Evolutionary conservation across 2,888 invertebrate genomes (phyloP).

Genomic region (Merodon equestris): DNA sequence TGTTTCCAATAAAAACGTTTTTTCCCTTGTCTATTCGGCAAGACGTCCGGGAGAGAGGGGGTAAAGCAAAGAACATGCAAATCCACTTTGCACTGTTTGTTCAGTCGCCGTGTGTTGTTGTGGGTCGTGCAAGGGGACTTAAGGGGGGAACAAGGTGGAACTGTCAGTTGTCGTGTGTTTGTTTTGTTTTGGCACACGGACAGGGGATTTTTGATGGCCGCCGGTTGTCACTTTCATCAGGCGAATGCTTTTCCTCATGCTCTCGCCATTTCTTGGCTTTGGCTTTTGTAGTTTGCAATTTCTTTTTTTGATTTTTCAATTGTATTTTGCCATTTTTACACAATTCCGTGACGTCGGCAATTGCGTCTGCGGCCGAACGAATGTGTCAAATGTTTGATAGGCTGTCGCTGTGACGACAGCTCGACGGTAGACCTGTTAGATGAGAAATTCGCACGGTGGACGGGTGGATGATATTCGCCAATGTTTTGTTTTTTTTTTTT

Average conservation of each 20-base stretch:
- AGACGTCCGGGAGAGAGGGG: too few species aligned
- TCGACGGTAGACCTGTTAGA: too few species aligned
- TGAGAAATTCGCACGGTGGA: too few species aligned
- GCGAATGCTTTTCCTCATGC: slow-evolving; percentile 15
- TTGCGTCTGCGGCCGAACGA: background rate
- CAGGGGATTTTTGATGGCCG: slow-evolving; percentile 50
- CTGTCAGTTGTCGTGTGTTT: slow-evolving; percentile 4
- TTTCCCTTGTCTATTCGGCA: background rate
- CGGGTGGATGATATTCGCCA: too few species aligned
- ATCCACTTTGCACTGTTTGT: slow-evolving; percentile 27
- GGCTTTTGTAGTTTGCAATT: background rate
- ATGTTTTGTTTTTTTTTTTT: too few species aligned
- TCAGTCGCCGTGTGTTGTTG: background rate
- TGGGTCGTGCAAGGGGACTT: too few species aligned
- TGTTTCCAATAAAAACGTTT: background rate
- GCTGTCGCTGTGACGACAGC: too few species aligned
- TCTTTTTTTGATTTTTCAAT: slow-evolving; percentile 35
- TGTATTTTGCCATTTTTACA: too few species aligned
- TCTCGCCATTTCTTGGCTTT: background rate
- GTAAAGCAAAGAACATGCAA: slow-evolving; percentile 13
- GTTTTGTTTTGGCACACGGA: slow-evolving; percentile 51
- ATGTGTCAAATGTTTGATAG: too few species aligned
- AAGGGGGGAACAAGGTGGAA: background rate
- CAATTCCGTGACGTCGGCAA: slow-evolving; percentile 5
- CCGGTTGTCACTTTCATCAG: slow-evolving; percentile 56